These are phyloP conservation scores for Sandelia bainsii DNA, from an alignment of 2,797 vertebrate genomes.

Conservation along the genomic window DNA sequence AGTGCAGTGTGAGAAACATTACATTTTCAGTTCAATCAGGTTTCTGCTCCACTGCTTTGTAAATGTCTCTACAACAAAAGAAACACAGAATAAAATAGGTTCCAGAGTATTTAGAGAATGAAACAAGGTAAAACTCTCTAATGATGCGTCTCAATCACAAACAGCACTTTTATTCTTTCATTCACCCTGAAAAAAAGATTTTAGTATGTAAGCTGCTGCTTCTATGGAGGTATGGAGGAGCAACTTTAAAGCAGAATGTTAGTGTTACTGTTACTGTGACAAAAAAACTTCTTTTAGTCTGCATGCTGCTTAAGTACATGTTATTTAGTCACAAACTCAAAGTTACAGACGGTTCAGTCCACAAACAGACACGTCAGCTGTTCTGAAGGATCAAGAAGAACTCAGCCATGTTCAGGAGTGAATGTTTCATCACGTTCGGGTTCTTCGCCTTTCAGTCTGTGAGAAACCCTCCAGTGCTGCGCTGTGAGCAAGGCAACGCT, in stretches of 20 bases:
- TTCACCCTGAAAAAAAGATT: neutral
- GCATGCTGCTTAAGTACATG: too few relatives aligned
- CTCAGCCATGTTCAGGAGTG: conserved; percentile 11
- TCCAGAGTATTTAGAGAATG: neutral
- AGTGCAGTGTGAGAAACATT: neutral
- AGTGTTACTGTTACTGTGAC: too few relatives aligned
- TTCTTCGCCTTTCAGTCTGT: conserved; percentile 33
- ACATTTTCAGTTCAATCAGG: conserved; percentile 5
- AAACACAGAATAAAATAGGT: neutral
- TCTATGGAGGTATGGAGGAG: too few relatives aligned
- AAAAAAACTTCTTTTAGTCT: too few relatives aligned
- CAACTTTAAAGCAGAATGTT: too few relatives aligned
- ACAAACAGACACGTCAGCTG: neutral
- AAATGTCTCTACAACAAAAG: neutral
- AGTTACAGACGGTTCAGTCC: too few relatives aligned
- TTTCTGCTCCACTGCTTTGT: conserved; percentile 1
- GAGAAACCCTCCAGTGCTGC: conserved; percentile 38
- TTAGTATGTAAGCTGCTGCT: too few relatives aligned
- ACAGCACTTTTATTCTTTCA: neutral
- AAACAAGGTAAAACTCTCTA: neutral
- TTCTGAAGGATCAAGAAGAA: conserved; percentile 10
- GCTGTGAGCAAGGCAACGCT: conserved; percentile 36
- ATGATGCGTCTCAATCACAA: neutral
- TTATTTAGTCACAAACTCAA: too few relatives aligned
- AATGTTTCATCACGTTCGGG: conserved; percentile 12